Evolutionary conservation across 2,113 vertebrate species (phyloP).

Genomic region (Podarcis raffonei): DNA sequence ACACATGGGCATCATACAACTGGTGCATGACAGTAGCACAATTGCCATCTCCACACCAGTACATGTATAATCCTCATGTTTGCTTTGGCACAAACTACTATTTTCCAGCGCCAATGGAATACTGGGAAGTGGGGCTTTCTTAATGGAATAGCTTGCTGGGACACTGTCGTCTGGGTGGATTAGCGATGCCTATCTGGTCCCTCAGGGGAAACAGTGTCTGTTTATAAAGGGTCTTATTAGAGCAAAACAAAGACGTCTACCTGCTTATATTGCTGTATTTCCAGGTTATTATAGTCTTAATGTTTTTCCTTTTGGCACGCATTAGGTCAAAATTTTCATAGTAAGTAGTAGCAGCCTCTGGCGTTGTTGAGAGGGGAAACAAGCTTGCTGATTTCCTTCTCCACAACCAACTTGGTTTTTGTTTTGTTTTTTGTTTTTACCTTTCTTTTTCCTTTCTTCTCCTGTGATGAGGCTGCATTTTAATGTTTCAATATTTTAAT

Average conservation of each 20-base stretch:
- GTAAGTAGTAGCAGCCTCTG: background rate
- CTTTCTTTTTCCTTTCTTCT: no score
- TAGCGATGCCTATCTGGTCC: background rate
- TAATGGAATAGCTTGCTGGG: background rate
- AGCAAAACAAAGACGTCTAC: background rate
- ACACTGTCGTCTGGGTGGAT: background rate
- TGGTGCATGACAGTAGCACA: background rate
- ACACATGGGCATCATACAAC: background rate
- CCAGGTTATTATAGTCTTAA: background rate
- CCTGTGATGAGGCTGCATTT: no score
- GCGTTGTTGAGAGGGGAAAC: background rate
- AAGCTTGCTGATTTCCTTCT: background rate
- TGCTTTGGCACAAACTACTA: background rate
- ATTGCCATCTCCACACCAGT: background rate
- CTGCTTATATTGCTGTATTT: background rate
- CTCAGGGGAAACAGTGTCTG: background rate
- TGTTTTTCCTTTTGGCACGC: background rate
- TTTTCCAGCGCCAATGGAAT: background rate
- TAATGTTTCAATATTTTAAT: no score
- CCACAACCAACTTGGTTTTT: background rate
- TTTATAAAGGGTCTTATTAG: background rate
- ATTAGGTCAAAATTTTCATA: background rate
- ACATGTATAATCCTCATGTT: background rate
- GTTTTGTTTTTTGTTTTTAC: background rate
- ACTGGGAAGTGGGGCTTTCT: background rate